Evolutionary conservation across 2,113 vertebrate genomes (phyloP), one percentile per base, ranked within the genome.

Genomic region (Podocnemis expansa): DNA sequence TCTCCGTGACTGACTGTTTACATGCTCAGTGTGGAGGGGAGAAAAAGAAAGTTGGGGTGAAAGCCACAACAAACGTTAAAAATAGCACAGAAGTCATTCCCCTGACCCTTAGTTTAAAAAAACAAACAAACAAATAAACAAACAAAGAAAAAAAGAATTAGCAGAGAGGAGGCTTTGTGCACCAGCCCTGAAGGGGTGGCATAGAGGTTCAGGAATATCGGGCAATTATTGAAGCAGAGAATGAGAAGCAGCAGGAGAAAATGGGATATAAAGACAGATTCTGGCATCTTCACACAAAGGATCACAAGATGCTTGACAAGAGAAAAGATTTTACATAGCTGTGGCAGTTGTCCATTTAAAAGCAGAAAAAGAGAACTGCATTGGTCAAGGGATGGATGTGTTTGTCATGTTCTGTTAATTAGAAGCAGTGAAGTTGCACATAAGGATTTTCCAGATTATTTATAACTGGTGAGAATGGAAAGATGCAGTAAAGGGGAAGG

Each of bases 181-280:
- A 93, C 31, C 41, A 85, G 76, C 84, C 93, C 92, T 78, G 51
- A 92, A 84, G 91, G 92, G 93, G 89, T 85, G 91, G 96, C 90
- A 93, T 17, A 85, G 81, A 95, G 93, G 93, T 94, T 89, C 90
- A 86, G 96, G 93, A 97, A 96, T 93, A 93, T 91, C 91, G 95
- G 93, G 78, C 88, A 94, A 70, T 91, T 93, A 95, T 54, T 94
- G 85, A 94, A 93, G 83, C 24, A 85, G 93, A 93, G 93, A 90
- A 93, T 88, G 82, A 93, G 93, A 84, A 93, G 76, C 90, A 87
- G 85, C 92, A 89, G 90, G 94, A 95, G 81, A 91, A 49, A 92
- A 85, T 14, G 55, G 51, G 81, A 82, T 84, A 91, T 45, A 52
- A 93, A 85, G 88, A 84, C 73, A 87, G 88, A 84, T 45, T 82